Percentiles rank a stretch among this genome's conserved stretches.
Conservation (phyloP, 2,888 invertebrate genomes). For the Keiferia lycopersicella region DNA sequence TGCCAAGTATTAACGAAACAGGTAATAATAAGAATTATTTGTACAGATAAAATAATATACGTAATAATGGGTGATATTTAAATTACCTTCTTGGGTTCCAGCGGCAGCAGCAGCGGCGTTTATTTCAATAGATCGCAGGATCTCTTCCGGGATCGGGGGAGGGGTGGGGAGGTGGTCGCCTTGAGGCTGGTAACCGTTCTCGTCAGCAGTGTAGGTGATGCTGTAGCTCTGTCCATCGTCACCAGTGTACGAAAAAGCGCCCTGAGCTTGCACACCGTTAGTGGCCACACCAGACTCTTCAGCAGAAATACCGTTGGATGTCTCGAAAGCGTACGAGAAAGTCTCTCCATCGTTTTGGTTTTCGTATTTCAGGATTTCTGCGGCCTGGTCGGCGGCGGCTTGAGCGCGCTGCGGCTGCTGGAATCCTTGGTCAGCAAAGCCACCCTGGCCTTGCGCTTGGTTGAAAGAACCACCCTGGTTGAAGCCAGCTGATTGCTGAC, state of each 20-base stretch:
- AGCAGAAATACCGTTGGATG: conserved; percentile 73
- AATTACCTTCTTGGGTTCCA: conserved; percentile 72
- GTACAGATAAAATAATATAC: no score
- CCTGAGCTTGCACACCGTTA: conserved; percentile 71
- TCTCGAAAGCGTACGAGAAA: conserved; percentile 69
- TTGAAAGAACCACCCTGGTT: conserved; percentile 23
- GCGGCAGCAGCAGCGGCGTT: conserved; percentile 71
- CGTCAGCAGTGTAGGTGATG: conserved; percentile 72
- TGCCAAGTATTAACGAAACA: no score
- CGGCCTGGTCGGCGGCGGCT: conserved; percentile 61
- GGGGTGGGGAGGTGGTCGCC: conserved; percentile 73
- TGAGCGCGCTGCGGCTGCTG: conserved; percentile 62
- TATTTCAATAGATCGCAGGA: conserved; percentile 67
- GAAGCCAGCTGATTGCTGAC: conserved; percentile 27
- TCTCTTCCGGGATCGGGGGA: conserved; percentile 72
- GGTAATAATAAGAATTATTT: no score
- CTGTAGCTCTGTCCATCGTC: conserved; percentile 70
- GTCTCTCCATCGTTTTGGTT: conserved; percentile 69
- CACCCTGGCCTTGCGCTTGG: conserved; percentile 34
- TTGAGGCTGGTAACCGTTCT: conserved; percentile 69
- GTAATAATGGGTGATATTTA: no score
- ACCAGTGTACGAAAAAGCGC: conserved; percentile 67
- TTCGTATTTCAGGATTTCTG: conserved; percentile 65
- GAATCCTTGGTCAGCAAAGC: conserved; percentile 34
- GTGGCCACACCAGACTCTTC: conserved; percentile 72